A percentile compares a stretch with the other conserved stretches of the same genome.
These are phyloP conservation scores for Schlechtendalia chinensis DNA, from an alignment of 1,140 invertebrate species.

Conservation along the genomic window DNA sequence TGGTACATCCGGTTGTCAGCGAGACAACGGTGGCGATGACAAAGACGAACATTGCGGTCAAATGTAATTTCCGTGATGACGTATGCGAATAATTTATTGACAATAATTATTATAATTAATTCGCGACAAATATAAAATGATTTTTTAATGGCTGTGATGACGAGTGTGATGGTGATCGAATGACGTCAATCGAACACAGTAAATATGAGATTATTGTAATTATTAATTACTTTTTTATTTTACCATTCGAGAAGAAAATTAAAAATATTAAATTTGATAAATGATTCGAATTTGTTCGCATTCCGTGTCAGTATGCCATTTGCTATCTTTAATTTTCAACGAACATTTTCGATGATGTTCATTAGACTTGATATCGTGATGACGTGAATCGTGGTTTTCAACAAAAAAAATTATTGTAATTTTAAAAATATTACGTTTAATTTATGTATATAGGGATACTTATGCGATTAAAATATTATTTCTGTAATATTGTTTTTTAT, in stretches of 20 bases:
- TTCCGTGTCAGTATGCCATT: not conserved
- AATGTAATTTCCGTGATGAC: not conserved
- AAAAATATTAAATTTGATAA: not conserved
- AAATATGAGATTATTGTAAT: not conserved
- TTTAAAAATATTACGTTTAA: not conserved
- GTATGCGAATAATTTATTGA: not conserved
- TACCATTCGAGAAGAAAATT: not conserved
- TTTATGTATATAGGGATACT: not conserved
- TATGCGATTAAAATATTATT: not conserved
- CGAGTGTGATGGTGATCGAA: not conserved
- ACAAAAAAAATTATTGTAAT: not conserved
- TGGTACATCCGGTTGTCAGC: not conserved
- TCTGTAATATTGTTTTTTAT: conserved; percentile 18
- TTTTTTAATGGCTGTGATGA: conserved; percentile 26
- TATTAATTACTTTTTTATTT: not conserved
- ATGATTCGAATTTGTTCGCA: not conserved
- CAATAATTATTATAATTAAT: not conserved
- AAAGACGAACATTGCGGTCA: not conserved
- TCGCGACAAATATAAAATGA: not conserved
- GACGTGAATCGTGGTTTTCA: not conserved
- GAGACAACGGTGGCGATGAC: not conserved
- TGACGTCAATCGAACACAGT: not conserved
- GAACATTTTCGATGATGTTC: not conserved
- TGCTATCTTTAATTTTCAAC: not conserved
- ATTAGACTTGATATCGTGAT: not conserved